Evolutionary conservation across 2,113 vertebrate species (phyloP).

Genomic region (Peromyscus maniculatus): DNA sequence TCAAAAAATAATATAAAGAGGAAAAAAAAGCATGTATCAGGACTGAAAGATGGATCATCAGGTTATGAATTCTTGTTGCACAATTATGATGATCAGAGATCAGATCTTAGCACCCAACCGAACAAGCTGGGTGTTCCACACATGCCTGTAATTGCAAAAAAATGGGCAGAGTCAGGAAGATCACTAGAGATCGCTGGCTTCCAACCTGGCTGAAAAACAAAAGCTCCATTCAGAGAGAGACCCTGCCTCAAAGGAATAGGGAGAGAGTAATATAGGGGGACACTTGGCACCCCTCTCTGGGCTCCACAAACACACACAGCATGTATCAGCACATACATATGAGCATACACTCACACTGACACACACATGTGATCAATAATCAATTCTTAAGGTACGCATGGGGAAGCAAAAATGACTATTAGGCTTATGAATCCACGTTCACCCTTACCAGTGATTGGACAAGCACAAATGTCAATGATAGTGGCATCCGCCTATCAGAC

Average conservation of each 20-base stretch:
- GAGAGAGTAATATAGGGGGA: not conserved
- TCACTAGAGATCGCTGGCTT: not conserved
- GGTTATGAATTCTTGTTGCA: not conserved
- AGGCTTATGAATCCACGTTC: not conserved
- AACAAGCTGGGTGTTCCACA: not conserved
- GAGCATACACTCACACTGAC: not conserved
- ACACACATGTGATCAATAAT: not conserved
- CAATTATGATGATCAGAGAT: not conserved
- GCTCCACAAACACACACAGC: not conserved
- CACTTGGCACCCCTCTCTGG: too few relatives aligned
- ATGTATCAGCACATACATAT: not conserved
- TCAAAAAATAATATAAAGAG: slow-evolving; percentile 5
- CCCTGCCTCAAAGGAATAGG: not conserved
- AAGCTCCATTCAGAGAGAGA: not conserved
- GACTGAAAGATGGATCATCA: not conserved
- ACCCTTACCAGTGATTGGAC: not conserved
- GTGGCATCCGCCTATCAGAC: not conserved
- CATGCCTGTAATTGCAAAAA: not conserved
- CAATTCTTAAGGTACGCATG: not conserved
- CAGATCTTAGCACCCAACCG: not conserved
- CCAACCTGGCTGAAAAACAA: not conserved
- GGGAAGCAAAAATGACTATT: not conserved
- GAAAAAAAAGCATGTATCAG: not conserved
- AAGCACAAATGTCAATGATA: slow-evolving; percentile 14
- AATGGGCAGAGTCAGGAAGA: not conserved